phyloP scores from a whole-genome alignment of 2,888 invertebrate genomes.

The Aleiodes leptofemur region DNA sequence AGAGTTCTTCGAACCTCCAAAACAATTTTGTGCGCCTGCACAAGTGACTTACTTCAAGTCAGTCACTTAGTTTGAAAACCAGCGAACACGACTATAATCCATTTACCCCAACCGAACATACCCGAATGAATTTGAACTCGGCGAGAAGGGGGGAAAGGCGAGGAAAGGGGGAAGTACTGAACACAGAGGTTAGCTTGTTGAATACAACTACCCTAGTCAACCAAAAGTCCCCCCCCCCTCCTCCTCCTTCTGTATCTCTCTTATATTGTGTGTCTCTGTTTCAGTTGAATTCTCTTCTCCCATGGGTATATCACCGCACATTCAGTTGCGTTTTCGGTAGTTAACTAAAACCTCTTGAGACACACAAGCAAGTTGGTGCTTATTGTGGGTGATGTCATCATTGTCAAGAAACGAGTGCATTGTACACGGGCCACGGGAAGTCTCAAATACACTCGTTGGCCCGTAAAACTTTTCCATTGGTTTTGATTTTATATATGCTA shows the following conservation, averaged over 20 bases:
- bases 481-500: not conserved
- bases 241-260: constrained; percentile 1
- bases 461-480: not conserved
- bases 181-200: constrained; percentile 55
- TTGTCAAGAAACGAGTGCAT: constrained; percentile 45
- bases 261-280: not conserved
- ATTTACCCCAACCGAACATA: too few relatives aligned
- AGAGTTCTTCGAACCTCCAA: too few relatives aligned
- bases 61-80: too few relatives aligned
- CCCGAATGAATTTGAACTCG: too few relatives aligned
- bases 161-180: not conserved
- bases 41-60: too few relatives aligned
- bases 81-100: too few relatives aligned
- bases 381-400: constrained; percentile 49
- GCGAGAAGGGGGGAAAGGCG: not conserved
- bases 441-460: constrained; percentile 16
- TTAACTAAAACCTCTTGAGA: constrained; percentile 32
- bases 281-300: not conserved
- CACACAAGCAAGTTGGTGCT: constrained; percentile 4
- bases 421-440: constrained; percentile 16
- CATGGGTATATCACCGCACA: not conserved
- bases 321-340: not conserved
- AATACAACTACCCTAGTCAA: constrained; percentile 58
- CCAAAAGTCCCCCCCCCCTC: not conserved
- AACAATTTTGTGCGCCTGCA: too few relatives aligned